Evolutionary conservation across 2,113 vertebrate genomes (phyloP).

Genomic region (Macrotis lagotis): DNA sequence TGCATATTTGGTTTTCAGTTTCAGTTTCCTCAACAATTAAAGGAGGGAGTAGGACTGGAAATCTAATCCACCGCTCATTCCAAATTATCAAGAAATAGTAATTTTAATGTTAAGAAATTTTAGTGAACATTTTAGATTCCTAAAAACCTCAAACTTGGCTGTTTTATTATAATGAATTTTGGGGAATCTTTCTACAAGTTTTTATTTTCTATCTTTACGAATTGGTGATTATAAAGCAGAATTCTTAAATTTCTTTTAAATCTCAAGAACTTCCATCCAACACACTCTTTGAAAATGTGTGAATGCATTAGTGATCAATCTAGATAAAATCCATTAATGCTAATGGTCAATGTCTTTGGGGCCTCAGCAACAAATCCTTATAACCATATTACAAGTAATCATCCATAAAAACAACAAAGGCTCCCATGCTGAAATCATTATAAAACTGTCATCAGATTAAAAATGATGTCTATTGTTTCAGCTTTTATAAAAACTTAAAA

Average conservation of each 20-base stretch:
- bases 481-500: not conserved
- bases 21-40: not conserved
- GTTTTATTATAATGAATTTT: not conserved
- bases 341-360: not conserved
- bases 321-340: not conserved
- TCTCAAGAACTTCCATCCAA: not conserved
- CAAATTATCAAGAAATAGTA: not conserved
- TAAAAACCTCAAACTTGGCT: not conserved
- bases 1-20: not conserved
- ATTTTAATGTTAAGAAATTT: not conserved
- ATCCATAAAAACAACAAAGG: conserved; percentile 4
- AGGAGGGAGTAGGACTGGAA: not conserved
- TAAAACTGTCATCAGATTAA: not conserved
- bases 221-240: not conserved
- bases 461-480: not conserved
- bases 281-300: not conserved
- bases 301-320: not conserved
- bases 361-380: not conserved
- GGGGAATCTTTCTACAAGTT: not conserved
- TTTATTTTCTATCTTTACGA: not conserved
- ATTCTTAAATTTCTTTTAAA: not conserved
- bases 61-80: not conserved
- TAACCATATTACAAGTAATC: not conserved
- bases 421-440: not conserved
- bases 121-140: not conserved